A percentile compares a stretch with the other conserved stretches of the same genome.
phyloP scores from a whole-genome alignment of 2,888 invertebrate genomes.

The Xestia ashworthii region DNA sequence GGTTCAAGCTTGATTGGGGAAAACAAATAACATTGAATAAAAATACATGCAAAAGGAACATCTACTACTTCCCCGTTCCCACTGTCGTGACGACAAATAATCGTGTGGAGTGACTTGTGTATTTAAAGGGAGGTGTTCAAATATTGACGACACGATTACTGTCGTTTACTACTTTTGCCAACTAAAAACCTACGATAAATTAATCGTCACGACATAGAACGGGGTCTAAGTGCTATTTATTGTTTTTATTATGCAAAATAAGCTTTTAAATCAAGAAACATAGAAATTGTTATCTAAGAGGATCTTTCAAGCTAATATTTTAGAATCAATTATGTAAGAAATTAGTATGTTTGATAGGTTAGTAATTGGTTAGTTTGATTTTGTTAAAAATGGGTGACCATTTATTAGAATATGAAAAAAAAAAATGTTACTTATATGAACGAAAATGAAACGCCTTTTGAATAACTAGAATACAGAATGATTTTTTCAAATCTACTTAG shows the following conservation, averaged over 20 bases:
- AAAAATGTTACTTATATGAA: neutral
- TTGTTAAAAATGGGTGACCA: slow-evolving; percentile 11
- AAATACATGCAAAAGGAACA: neutral
- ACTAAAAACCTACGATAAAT: too few species aligned
- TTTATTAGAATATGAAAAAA: too few species aligned
- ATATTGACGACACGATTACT: too few species aligned
- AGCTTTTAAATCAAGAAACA: neutral
- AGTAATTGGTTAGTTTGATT: slow-evolving; percentile 18
- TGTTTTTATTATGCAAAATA: neutral
- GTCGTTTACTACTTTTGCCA: too few species aligned
- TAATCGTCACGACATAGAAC: too few species aligned
- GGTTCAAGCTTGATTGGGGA: too few species aligned
- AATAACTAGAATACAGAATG: neutral
- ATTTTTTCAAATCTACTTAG: neutral
- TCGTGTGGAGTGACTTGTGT: too few species aligned
- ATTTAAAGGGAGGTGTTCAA: too few species aligned
- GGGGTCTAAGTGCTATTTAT: neutral
- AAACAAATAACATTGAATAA: slow-evolving; percentile 7
- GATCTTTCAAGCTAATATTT: neutral
- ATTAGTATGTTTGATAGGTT: neutral
- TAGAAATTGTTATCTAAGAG: neutral
- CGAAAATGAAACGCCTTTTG: neutral
- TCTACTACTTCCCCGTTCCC: neutral
- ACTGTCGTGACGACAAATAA: too few species aligned
- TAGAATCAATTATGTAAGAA: neutral